These are phyloP conservation scores for Xerus rutilus DNA, from an alignment of 2,797 vertebrate genomes.

Conservation along the genomic window DNA sequence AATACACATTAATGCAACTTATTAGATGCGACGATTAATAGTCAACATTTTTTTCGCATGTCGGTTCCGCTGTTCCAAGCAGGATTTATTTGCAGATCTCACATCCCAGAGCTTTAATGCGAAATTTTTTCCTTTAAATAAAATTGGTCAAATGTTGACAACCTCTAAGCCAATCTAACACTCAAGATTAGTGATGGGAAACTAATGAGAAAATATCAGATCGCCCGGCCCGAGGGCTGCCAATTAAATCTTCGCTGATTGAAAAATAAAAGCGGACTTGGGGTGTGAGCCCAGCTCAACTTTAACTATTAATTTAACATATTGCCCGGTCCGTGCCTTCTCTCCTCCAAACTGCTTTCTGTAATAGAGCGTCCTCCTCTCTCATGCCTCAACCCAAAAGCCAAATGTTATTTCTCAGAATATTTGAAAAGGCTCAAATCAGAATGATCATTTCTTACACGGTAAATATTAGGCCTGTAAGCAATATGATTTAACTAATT, in stretches of 20 bases:
- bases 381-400: slow-evolving; percentile 74
- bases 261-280: slow-evolving; percentile 93
- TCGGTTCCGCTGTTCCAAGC: slow-evolving; percentile 90
- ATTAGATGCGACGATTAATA: slow-evolving; percentile 89
- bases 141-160: slow-evolving; percentile 95
- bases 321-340: slow-evolving; percentile 84
- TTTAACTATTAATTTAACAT: slow-evolving; percentile 93
- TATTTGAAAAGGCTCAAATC: slow-evolving; percentile 87
- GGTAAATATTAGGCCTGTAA: slow-evolving; percentile 92
- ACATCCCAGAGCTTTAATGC: slow-evolving; percentile 89
- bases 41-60: slow-evolving; percentile 90
- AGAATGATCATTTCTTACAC: slow-evolving; percentile 86
- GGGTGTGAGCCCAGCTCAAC: slow-evolving; percentile 90
- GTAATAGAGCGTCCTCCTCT: slow-evolving; percentile 30
- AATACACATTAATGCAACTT: slow-evolving; percentile 86
- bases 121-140: slow-evolving; percentile 89
- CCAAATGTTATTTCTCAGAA: slow-evolving; percentile 86
- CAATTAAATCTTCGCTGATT: slow-evolving; percentile 98
- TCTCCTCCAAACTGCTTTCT: slow-evolving; percentile 57
- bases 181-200: slow-evolving; percentile 92
- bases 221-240: slow-evolving; percentile 91
- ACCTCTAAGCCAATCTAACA: slow-evolving; percentile 93
- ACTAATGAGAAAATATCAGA: slow-evolving; percentile 95
- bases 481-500: slow-evolving; percentile 94
- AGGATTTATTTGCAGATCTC: slow-evolving; percentile 91